Base-by-base conservation (phyloP, 1,140 invertebrate genomes). In the Cherax destructor region DNA sequence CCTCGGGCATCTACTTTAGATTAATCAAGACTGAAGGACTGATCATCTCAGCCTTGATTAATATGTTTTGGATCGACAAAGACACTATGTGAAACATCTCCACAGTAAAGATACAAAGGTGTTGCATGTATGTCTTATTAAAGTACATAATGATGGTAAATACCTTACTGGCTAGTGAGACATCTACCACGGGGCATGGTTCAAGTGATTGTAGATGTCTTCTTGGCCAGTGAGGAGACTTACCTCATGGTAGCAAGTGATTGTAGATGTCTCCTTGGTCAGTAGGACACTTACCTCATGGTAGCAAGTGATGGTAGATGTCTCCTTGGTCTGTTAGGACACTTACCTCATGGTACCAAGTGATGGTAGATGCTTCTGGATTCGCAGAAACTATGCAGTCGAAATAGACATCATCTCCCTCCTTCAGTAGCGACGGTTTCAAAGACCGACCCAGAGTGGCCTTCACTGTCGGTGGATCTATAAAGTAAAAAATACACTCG, bases 161-260 rank as follows among this genome's bases (percentile, higher is more conserved):
- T n/a, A n/a, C n/a, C n/a, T n/a, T n/a, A n/a, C n/a, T n/a, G n/a
- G n/a, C n/a, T n/a, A n/a, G n/a, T n/a, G n/a, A n/a, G n/a, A n/a
- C n/a, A n/a, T n/a, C n/a, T n/a, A n/a, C n/a, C n/a, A n/a, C n/a
- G n/a, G n/a, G n/a, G n/a, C n/a, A n/a, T n/a, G n/a, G n/a, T n/a
- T n/a, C n/a, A n/a, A n/a, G n/a, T n/a, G n/a, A n/a, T n/a, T n/a
- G n/a, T n/a, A n/a, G n/a, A n/a, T n/a, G n/a, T n/a, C n/a, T n/a
- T n/a, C n/a, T n/a, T n/a, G n/a, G n/a, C 52, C 4, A 10, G 52
- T 6, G 52, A 10, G 10, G 52, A 56, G 52, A 72, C 69, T 24
- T 72, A 72, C 69, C 69, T 86, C 84, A 21, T 86, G 84, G n/a
- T 77, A 77, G 69, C 84, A 86, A 52, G 84, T 86, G 69, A 86